phyloP scores from a whole-genome alignment of 2,888 invertebrate species.

The Baronia brevicornis region DNA sequence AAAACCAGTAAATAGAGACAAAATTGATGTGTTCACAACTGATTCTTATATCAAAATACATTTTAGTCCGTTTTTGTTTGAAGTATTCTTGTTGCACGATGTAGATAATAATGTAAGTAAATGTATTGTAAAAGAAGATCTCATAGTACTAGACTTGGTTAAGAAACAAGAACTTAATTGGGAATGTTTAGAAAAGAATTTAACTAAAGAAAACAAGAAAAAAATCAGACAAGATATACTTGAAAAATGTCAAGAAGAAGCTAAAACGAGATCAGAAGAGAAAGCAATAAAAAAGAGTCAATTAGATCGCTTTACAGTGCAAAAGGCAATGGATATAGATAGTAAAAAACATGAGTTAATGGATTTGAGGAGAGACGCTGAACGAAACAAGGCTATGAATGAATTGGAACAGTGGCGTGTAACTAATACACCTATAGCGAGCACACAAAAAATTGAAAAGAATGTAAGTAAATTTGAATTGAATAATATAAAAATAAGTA shows the following conservation, averaged over 20 bases:
- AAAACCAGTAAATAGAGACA: slow-evolving; percentile 76
- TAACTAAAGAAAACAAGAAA: slow-evolving; percentile 75
- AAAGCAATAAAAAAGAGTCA: slow-evolving; percentile 67
- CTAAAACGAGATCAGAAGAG: slow-evolving; percentile 71
- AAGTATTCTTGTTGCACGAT: slow-evolving; percentile 79
- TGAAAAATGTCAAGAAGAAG: slow-evolving; percentile 70
- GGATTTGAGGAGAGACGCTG: slow-evolving; percentile 76
- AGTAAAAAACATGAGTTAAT: slow-evolving; percentile 75
- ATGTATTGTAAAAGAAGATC: slow-evolving; percentile 77
- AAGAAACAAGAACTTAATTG: slow-evolving; percentile 76
- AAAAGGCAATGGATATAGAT: slow-evolving; percentile 67
- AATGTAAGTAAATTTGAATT: not conserved
- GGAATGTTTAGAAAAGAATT: slow-evolving; percentile 72
- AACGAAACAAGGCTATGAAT: slow-evolving; percentile 78
- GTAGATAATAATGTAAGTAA: slow-evolving; percentile 78
- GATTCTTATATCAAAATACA: slow-evolving; percentile 83
- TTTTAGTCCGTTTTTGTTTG: slow-evolving; percentile 84
- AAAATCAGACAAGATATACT: slow-evolving; percentile 74
- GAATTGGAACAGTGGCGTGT: slow-evolving; percentile 78
- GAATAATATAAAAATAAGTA: slow-evolving; percentile 4
- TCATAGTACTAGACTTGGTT: slow-evolving; percentile 79
- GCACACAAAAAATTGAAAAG: slow-evolving; percentile 8
- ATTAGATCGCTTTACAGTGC: slow-evolving; percentile 72
- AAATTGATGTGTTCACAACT: slow-evolving; percentile 81
- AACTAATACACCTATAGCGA: slow-evolving; percentile 18